Base-by-base conservation (phyloP, 2,797 vertebrate genomes). In the Holocentrus rufus region DNA sequence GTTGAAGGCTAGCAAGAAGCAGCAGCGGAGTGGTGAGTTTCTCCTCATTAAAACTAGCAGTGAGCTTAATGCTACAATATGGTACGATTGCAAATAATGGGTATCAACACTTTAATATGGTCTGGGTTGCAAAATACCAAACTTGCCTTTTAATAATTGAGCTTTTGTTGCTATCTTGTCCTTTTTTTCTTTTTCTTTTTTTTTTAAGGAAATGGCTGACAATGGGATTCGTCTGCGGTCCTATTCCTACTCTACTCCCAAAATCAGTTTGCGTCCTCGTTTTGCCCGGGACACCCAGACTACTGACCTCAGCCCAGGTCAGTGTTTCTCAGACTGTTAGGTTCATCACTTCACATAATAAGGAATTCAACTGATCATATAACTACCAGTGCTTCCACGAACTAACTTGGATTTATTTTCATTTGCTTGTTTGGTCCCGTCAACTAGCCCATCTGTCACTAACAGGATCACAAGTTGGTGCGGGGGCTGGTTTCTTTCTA, bases 201-300 rank as follows among this genome's bases (percentile, higher is more conserved):
- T 65, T 75, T 2, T 81, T 7, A 63, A 99, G 97, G 95, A 95
- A 22, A 69, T 72, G 5, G 44, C 84, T 27, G 84, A 91, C 17
- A 90, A 91, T 54, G 96, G 95, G 5, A 79, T 95, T 57, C 95
- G 97, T 31, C 95, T 96, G 7, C 96, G 98, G 27, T 99, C 97
- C 0, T 99, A 99, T 78, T 99, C 97, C 56, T 97, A 95, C 90
- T 97, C 97, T 0, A 95, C 96, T 0, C 91, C 96, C 14, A 99
- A 98, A 93, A 91, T 95, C 81, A 92, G 90, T 56, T 76, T 95
- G 55, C 93, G 93, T 78, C 94, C 94, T 34, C 89, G 87, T 3
- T 78, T 94, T 64, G 42, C 84, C 64, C 91, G 66, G 2, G 94
- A 97, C 31, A 94, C 90, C 17, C 79, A 84, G n/a, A 1, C 80